Conservation (phyloP, 1,140 invertebrate species). For the Sarcophaga bullata region DNA sequence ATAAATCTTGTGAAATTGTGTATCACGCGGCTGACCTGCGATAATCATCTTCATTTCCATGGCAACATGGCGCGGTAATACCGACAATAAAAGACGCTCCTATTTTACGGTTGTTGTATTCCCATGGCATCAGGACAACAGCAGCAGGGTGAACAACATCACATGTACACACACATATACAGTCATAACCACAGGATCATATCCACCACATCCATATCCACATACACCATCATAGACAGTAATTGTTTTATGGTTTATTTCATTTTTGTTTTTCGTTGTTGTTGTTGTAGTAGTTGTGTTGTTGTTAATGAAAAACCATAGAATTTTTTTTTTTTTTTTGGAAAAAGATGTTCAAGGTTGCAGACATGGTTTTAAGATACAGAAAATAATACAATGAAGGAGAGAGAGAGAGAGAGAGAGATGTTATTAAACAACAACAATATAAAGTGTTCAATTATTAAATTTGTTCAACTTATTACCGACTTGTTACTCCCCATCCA, state of each 20-base stretch:
- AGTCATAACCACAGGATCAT: not conserved
- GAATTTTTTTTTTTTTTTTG: no score
- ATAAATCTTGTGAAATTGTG: constrained; percentile 98
- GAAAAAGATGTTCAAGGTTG: not conserved
- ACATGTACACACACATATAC: not conserved
- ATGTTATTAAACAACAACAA: no score
- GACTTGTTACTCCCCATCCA: no score
- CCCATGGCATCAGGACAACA: not conserved
- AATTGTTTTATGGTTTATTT: constrained; percentile 9
- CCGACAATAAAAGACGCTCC: constrained; percentile 91
- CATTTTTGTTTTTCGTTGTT: not conserved
- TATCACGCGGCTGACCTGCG: constrained; percentile 87
- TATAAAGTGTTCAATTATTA: no score
- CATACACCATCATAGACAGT: not conserved
- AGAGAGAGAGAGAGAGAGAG: no score
- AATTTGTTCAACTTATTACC: no score
- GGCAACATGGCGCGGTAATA: constrained; percentile 93
- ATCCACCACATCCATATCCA: not conserved
- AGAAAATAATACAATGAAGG: no score
- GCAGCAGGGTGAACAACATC: not conserved
- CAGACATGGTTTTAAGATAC: not conserved
- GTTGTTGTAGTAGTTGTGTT: no score
- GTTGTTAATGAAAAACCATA: no score
- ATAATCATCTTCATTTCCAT: constrained; percentile 98
- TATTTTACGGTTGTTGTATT: constrained; percentile 61